Conservation (phyloP, 1,140 invertebrate genomes). For the Heterodera carotae region DNA sequence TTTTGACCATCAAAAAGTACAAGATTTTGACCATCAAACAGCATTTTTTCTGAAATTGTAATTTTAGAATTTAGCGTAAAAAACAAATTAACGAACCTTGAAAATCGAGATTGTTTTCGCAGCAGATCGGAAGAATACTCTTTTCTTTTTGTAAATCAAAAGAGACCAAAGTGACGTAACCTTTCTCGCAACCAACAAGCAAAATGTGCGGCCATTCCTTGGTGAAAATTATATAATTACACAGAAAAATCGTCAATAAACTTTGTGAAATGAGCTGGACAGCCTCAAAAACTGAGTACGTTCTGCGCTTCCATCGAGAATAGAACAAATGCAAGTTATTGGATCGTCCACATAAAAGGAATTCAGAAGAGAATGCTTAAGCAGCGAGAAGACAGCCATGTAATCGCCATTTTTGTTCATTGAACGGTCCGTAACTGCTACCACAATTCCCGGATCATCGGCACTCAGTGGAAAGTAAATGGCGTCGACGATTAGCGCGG, state of each 20-base stretch:
- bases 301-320: conserved; percentile 30
- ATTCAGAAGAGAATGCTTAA: conserved; percentile 15
- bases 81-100: conserved; percentile 8
- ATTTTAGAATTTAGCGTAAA: background rate
- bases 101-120: conserved; percentile 21
- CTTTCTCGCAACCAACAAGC: conserved; percentile 31
- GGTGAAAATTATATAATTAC: background rate
- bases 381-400: conserved; percentile 34
- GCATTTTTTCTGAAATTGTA: conserved; percentile 31
- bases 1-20: conserved; percentile 39
- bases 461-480: conserved; percentile 34
- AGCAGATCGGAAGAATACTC: background rate
- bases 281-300: conserved; percentile 12
- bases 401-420: conserved; percentile 31
- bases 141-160: conserved; percentile 23
- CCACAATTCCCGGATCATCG: conserved; percentile 30
- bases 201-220: conserved; percentile 38
- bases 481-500: conserved; percentile 29
- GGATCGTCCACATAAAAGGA: conserved; percentile 22
- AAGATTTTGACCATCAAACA: too few relatives aligned
- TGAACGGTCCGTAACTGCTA: conserved; percentile 27
- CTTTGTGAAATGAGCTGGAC: conserved; percentile 2
- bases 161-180: conserved; percentile 20
- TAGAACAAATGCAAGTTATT: conserved; percentile 27
- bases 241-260: background rate